Evolutionary conservation across 92 coral and sea anemone species (phyloP), one percentile per base, ranked within the genome.

Genomic region (Chrysogorgia sp.): DNA sequence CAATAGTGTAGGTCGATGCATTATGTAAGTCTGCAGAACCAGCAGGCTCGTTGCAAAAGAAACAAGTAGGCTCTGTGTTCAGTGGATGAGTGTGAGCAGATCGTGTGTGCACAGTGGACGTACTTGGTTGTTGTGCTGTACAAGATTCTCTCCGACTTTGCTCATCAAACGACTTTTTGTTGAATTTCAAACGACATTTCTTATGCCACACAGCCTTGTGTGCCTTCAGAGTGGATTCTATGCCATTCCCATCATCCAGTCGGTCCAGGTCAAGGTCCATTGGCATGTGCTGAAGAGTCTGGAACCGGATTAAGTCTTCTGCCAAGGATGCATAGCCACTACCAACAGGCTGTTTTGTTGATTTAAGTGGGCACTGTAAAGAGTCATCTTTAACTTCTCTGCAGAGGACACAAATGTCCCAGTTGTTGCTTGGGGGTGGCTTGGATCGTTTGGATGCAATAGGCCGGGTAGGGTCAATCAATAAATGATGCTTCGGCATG

Each of bases 381-480:
- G 67, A 35, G 40, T 82, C 81, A 4, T 60, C 60, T 30, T 40
- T 82, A 71, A 45, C 63, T 34, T 79, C 81, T 58, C 76, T 75
- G 49, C 91, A 86, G 48, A 86, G 64, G 31, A 72, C 76, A 81
- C 86, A 86, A 31, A 30, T 67, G 57, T 77, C 52, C 90, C 80
- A 86, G 87, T 86, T 40, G 50, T 0, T 65, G 72, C 72, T 65
- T 65, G 72, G 72, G 5, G 72, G 5, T 34, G 48, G 72, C 72
- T 65, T 65, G 72, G 48, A 24, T 40, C 72, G 72, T 65, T 65
- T 65, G 23, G 50, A 35, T 65, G 50, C 2, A 65, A 65, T 65
- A 34, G 72, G 41, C 17, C 19, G 72, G 72, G 72, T 10, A 34
- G 72, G 72, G 34, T 33, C 50, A 65, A 65, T 65, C 72, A 65